Evolutionary conservation across 2,888 invertebrate species (phyloP).

Genomic region (Erebia aethiops): DNA sequence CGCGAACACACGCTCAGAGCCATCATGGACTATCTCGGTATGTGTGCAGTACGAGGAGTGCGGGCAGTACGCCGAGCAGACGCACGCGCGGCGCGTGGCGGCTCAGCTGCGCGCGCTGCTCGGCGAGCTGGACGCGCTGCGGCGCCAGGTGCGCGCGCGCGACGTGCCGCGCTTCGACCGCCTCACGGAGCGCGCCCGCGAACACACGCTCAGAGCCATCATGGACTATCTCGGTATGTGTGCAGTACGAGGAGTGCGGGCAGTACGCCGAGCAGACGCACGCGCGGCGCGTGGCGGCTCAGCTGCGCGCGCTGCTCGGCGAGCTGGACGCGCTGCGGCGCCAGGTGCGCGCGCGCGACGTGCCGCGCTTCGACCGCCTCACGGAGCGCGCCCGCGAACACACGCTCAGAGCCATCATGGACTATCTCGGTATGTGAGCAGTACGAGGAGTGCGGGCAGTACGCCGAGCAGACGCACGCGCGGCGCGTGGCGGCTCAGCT

Average conservation of each 20-base stretch:
- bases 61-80: too few species aligned
- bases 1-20: conserved; percentile 85
- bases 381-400: conserved; percentile 84
- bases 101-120: neutral
- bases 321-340: conserved; percentile 86
- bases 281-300: too few species aligned
- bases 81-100: too few species aligned
- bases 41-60: too few species aligned
- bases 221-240: conserved; percentile 87
- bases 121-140: conserved; percentile 70
- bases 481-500: too few species aligned
- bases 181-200: conserved; percentile 84
- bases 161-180: conserved; percentile 87
- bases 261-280: too few species aligned
- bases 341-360: conserved; percentile 83
- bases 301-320: conserved; percentile 81
- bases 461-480: too few species aligned
- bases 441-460: too few species aligned
- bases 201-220: conserved; percentile 85
- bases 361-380: conserved; percentile 85
- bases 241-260: too few species aligned
- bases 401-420: conserved; percentile 85
- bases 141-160: conserved; percentile 72
- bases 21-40: conserved; percentile 88
- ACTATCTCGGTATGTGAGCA: conserved; percentile 88